These are phyloP conservation scores for Brotula barbata DNA, from an alignment of 2,797 vertebrate genomes.

Conservation along the genomic window DNA sequence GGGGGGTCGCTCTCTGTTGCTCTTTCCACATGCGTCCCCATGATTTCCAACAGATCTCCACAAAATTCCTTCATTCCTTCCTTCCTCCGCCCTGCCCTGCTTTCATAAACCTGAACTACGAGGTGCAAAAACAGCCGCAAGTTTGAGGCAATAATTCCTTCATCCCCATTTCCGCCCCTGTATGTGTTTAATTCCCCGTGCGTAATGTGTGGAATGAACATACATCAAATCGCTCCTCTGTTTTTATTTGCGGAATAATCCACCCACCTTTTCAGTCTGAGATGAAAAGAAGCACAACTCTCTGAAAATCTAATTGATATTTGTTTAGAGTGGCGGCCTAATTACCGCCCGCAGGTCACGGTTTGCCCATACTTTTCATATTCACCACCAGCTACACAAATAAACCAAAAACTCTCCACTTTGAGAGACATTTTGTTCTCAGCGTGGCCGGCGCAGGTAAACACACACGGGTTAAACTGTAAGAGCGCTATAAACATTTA, in stretches of 20 bases:
- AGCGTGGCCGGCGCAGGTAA: slow-evolving; percentile 22
- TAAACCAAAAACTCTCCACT: slow-evolving; percentile 25
- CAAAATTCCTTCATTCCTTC: background rate
- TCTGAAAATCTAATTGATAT: slow-evolving; percentile 41
- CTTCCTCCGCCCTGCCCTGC: slow-evolving; percentile 8
- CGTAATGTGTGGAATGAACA: background rate
- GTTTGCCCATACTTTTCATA: slow-evolving; percentile 54
- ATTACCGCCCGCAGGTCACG: slow-evolving; percentile 49
- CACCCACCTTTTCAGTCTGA: background rate
- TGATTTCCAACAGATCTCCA: slow-evolving; percentile 27
- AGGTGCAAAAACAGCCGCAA: slow-evolving; percentile 7
- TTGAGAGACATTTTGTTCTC: slow-evolving; percentile 26
- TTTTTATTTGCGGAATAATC: slow-evolving; percentile 25
- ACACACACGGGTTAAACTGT: slow-evolving; percentile 52
- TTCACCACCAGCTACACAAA: slow-evolving; percentile 30
- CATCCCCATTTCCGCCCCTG: background rate
- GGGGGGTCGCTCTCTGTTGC: too few relatives aligned
- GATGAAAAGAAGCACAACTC: slow-evolving; percentile 21
- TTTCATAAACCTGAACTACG: slow-evolving; percentile 25
- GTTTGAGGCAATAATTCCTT: slow-evolving; percentile 11
- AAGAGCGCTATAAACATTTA: slow-evolving; percentile 62
- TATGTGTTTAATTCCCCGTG: slow-evolving; percentile 16
- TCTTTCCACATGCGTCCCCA: slow-evolving; percentile 15
- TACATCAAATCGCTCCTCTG: background rate
- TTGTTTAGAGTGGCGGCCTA: slow-evolving; percentile 43